Percentiles rank a stretch among this genome's conserved stretches.
These are phyloP conservation scores for Heterotis niloticus DNA, from an alignment of 2,113 vertebrate species.

Conservation along the genomic window DNA sequence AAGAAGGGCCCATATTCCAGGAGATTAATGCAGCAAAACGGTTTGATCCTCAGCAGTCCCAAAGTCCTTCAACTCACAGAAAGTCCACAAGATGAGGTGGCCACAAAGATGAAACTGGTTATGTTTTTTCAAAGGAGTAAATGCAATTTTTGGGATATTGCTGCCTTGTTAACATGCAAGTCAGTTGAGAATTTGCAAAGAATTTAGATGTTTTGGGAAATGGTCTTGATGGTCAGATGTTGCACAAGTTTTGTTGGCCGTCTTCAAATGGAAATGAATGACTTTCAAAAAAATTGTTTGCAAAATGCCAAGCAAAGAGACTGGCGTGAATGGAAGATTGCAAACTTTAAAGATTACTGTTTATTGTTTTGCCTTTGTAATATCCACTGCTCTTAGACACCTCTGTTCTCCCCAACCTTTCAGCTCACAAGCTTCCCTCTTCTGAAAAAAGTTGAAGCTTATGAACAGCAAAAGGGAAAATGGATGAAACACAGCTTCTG, in stretches of 20 bases:
- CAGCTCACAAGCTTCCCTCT: background rate
- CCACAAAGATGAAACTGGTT: background rate
- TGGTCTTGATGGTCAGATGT: background rate
- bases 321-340: background rate
- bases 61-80: background rate
- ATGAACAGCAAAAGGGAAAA: background rate
- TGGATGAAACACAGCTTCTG: background rate
- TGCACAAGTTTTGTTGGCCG: background rate
- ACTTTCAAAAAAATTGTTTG: background rate
- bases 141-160: background rate
- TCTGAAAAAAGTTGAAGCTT: background rate
- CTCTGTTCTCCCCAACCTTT: background rate
- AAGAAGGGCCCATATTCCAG: background rate
- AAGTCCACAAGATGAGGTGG: background rate
- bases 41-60: background rate
- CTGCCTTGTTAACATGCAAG: background rate
- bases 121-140: background rate
- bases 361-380: background rate
- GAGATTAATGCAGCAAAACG: background rate
- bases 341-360: conserved; percentile 2
- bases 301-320: background rate
- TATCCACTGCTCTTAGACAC: background rate
- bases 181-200: background rate
- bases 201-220: too few species aligned
- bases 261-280: background rate